Evolutionary conservation across 2,888 invertebrate genomes (phyloP).

Genomic region (Sthenelais limicola): DNA sequence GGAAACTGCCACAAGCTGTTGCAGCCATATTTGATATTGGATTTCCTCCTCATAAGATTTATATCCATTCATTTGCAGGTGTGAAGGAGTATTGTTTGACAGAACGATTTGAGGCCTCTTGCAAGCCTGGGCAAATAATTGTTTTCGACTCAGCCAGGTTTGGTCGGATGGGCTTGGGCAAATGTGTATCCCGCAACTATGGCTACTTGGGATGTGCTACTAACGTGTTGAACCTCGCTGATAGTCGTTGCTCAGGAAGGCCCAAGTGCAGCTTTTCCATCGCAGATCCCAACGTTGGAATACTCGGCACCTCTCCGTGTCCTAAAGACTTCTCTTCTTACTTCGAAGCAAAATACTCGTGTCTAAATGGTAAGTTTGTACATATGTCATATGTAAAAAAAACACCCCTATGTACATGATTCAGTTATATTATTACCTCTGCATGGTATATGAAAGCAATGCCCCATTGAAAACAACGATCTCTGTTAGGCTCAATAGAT

Average conservation of each 20-base stretch:
- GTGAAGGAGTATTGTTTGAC: slow-evolving; percentile 37
- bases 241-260: slow-evolving; percentile 40
- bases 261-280: slow-evolving; percentile 27
- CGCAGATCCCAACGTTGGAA: slow-evolving; percentile 33
- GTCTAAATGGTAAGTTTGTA: slow-evolving; percentile 27
- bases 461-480: no score
- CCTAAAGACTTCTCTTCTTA: slow-evolving; percentile 42
- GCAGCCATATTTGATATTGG: no score
- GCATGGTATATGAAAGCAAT: no score
- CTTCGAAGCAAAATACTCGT: slow-evolving; percentile 39
- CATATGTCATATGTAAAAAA: no score
- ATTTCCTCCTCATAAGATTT: no score
- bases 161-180: slow-evolving; percentile 37
- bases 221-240: slow-evolving; percentile 33
- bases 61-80: neutral
- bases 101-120: slow-evolving; percentile 40
- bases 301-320: slow-evolving; percentile 36
- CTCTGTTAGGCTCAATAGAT: no score
- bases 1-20: no score
- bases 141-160: slow-evolving; percentile 35
- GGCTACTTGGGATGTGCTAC: slow-evolving; percentile 39
- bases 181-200: slow-evolving; percentile 37
- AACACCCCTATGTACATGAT: no score
- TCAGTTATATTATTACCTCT: no score
- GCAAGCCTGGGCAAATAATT: slow-evolving; percentile 32